Evolutionary conservation across 2,797 vertebrate genomes (phyloP).

Genomic region (Benthosema pterotum): DNA sequence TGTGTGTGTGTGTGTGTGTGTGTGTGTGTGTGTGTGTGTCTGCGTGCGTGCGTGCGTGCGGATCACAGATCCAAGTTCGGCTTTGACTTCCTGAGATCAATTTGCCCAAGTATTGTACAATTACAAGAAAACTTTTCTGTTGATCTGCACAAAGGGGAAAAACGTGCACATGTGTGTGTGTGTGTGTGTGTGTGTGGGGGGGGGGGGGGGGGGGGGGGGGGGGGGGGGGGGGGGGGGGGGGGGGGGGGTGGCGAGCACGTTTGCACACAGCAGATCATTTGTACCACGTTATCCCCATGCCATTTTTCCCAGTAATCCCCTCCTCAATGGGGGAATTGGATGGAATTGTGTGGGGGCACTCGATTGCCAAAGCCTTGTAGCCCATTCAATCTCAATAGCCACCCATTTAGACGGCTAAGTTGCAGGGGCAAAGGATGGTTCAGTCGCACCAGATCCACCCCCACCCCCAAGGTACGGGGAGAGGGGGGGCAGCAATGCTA

Average conservation of each 20-base stretch:
- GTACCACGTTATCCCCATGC: conserved; percentile 50
- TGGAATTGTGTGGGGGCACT: conserved; percentile 38
- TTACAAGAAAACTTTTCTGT: conserved; percentile 40
- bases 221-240: no score
- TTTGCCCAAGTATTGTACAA: conserved; percentile 24
- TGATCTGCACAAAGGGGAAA: conserved; percentile 20
- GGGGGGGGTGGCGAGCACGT: no score
- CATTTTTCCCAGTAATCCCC: conserved; percentile 69
- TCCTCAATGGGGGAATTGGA: conserved; percentile 59
- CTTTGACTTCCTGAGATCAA: conserved; percentile 4
- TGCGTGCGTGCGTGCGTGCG: no score
- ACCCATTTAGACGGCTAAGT: conserved; percentile 43
- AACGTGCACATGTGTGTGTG: conserved; percentile 3
- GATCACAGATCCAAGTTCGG: no score
- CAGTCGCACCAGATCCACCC: no score
- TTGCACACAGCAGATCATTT: conserved; percentile 37
- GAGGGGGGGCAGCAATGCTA: no score
- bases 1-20: no score
- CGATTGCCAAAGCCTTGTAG: conserved; percentile 51
- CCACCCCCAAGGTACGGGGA: no score
- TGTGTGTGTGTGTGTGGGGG: conserved; percentile 2
- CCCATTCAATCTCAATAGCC: conserved; percentile 54
- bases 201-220: no score
- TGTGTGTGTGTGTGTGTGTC: no score
- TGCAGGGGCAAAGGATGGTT: conserved; percentile 9